Conservation (phyloP, 2,797 vertebrate species). For the Ataeniobius toweri region DNA sequence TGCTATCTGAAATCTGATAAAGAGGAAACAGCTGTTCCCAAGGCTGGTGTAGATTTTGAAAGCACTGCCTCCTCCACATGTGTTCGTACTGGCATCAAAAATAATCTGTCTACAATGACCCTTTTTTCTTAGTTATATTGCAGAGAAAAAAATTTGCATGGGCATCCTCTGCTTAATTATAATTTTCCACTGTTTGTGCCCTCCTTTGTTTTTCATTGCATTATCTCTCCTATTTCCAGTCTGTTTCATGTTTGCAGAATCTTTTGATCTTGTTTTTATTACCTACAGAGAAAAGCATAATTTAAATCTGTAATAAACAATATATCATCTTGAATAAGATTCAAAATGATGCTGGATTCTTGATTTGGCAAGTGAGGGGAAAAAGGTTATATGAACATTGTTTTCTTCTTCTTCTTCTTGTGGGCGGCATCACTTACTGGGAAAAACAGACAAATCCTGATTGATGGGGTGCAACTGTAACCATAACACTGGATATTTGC, state of each 20-base stretch:
- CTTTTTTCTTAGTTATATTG: constrained; percentile 19
- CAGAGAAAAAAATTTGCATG: neutral
- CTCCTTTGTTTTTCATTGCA: constrained; percentile 17
- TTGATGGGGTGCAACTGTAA: constrained; percentile 45
- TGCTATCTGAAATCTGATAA: constrained; percentile 52
- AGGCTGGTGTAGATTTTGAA: constrained; percentile 37
- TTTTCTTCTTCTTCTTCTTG: constrained; percentile 25
- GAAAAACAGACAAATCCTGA: constrained; percentile 40
- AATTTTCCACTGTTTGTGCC: neutral
- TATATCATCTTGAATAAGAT: constrained; percentile 8
- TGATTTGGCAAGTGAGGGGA: neutral
- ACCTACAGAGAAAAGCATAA: neutral
- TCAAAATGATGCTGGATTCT: neutral
- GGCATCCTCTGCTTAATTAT: constrained; percentile 27
- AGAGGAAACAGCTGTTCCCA: constrained; percentile 61
- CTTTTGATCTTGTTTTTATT: neutral
- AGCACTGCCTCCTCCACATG: constrained; percentile 29
- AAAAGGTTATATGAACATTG: neutral
- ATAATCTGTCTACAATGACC: constrained; percentile 25
- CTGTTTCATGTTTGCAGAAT: neutral
- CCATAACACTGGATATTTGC: constrained; percentile 50
- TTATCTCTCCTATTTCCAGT: constrained; percentile 3
- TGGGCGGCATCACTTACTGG: constrained; percentile 21
- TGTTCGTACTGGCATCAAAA: constrained; percentile 22
- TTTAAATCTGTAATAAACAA: neutral